Base-by-base conservation (phyloP, 1,140 invertebrate species). In the Caerostris extrusa region DNA sequence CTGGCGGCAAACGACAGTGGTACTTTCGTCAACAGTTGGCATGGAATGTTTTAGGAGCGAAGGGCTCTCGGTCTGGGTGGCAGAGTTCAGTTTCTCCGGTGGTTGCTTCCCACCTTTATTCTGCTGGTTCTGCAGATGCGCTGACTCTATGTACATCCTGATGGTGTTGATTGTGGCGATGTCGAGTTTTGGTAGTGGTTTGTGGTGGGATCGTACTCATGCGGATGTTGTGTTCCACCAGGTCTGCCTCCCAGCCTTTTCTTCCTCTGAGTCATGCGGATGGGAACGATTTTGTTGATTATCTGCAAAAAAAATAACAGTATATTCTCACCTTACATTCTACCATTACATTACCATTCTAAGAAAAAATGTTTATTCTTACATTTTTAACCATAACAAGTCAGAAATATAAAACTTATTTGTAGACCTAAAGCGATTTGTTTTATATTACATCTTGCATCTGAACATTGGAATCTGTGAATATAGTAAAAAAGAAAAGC, bases 221-320 rank as follows among this genome's bases (percentile, higher is more conserved):
- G 6, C 97, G 97, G 89, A 99, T 97, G 83, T 97, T 97, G 96
- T 99, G 98, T 95, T 99, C 98, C 1, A 97, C 97, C 17, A 98
- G 96, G 96, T 99, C 98, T 14, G 98, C 98, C 4, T n/a, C n/a
- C 98, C 98, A 1, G 98, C 95, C 34, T 98, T 96, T 95, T 99
- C 98, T 89, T 98, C 98, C 94, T 98, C 97, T 2, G 97, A 89
- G 97, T 97, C 98, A 99, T 98, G 58, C 98, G 96, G 86, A 99
- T 98, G 7, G 97, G 97, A 95, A 98, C 96, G 5, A 98, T 96
- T 95, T 97, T 97, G 95, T 98, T 97, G 10, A 98, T 97, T 53
- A 97, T 87, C 97, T 97, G 94, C 60, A 93, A 89, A 57, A 3
- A 90, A 85, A 82, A 14, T 34, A 34, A 2, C 0, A 81, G 50